Conservation (phyloP, 2,797 vertebrate species). For the Botia kubotai region DNA sequence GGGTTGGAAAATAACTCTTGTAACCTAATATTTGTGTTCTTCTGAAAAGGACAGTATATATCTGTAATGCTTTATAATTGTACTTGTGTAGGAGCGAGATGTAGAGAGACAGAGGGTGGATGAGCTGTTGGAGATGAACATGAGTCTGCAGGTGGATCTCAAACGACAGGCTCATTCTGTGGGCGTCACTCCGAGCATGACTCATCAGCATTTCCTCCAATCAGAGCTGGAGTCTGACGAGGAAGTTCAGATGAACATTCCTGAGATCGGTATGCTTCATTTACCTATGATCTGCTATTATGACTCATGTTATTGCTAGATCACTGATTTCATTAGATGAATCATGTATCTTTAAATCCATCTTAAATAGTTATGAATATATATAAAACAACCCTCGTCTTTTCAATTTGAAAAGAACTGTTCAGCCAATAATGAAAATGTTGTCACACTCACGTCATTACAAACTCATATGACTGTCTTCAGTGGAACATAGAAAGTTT, state of each 20-base stretch:
- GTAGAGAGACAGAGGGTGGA: conserved; percentile 84
- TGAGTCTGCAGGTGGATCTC: conserved; percentile 83
- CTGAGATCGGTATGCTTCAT: conserved; percentile 71
- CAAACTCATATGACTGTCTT: too few species aligned
- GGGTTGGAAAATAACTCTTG: background rate
- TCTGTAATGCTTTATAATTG: conserved; percentile 45
- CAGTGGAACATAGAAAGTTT: too few species aligned
- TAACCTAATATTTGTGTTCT: background rate
- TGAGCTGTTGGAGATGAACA: conserved; percentile 85
- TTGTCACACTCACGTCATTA: too few species aligned
- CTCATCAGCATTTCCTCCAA: conserved; percentile 67
- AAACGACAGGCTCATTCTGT: conserved; percentile 64
- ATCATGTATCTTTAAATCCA: conserved; percentile 18
- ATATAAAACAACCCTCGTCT: too few species aligned
- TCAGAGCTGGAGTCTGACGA: conserved; percentile 77
- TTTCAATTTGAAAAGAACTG: too few species aligned
- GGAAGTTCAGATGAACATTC: conserved; percentile 63
- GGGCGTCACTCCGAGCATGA: background rate
- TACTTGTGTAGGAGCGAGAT: conserved; percentile 80
- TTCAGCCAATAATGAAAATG: too few species aligned
- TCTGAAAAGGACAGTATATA: background rate
- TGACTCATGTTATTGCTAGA: conserved; percentile 13
- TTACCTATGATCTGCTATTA: conserved; percentile 24
- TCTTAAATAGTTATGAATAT: background rate
- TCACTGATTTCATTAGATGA: background rate